A percentile compares a stretch with the other conserved stretches of the same genome.
Evolutionary conservation across 2,113 vertebrate species (phyloP).

Genomic region (Acrocephalus kingi): DNA sequence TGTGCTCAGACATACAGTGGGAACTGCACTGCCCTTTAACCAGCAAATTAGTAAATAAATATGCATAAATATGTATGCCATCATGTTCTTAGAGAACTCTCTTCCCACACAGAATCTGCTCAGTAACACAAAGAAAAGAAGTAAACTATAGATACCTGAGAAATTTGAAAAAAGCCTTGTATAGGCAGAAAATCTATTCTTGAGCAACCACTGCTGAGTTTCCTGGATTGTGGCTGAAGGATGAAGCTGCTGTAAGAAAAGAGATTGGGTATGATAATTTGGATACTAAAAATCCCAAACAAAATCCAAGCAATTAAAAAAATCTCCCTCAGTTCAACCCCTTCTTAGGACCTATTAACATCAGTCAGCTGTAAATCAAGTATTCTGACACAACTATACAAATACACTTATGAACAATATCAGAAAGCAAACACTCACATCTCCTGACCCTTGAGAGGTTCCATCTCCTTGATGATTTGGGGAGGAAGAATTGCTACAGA

Average conservation of each 20-base stretch:
- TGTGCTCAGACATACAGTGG: not conserved
- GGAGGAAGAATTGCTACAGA: constrained; percentile 89
- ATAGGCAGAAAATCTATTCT: constrained; percentile 89
- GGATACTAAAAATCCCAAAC: not conserved
- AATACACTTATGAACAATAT: not conserved
- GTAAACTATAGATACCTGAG: constrained; percentile 82
- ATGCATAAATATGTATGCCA: not conserved
- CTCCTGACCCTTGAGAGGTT: constrained; percentile 75
- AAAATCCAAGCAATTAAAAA: not conserved
- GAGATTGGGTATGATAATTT: not conserved
- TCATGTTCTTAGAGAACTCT: not conserved
- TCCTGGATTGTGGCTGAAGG: constrained; percentile 91
- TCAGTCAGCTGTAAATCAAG: not conserved
- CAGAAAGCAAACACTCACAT: constrained; percentile 77
- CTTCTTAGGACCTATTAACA: not conserved
- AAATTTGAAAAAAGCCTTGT: constrained; percentile 91
- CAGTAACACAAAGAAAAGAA: not conserved
- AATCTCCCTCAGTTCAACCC: not conserved
- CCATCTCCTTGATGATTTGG: constrained; percentile 95
- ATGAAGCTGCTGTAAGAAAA: constrained; percentile 82
- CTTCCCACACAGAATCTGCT: not conserved
- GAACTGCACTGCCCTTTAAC: not conserved
- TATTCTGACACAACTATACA: not conserved
- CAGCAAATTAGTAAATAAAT: not conserved
- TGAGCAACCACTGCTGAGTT: constrained; percentile 91